A percentile compares a stretch with the other conserved stretches of the same genome.
phyloP scores from a whole-genome alignment of 2,888 invertebrate species.

The Ceriagrion tenellum region DNA sequence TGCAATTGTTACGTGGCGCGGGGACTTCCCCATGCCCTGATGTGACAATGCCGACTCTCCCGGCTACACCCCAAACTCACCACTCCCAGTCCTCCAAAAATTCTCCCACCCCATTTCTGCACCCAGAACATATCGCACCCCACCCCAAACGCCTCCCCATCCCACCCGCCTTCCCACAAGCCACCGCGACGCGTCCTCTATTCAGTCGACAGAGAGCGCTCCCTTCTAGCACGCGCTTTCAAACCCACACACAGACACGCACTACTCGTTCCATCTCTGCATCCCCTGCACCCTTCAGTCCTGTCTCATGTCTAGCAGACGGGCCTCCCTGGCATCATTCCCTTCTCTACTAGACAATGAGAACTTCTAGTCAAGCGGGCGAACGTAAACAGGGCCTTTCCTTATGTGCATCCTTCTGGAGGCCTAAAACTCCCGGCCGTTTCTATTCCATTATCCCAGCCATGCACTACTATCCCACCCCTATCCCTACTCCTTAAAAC shows the following conservation, averaged over 20 bases:
- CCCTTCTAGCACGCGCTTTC: too few relatives aligned
- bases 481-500: background rate
- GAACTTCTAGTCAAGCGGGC: constrained; percentile 47
- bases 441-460: constrained; percentile 25
- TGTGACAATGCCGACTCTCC: constrained; percentile 39
- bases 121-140: background rate
- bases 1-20: constrained; percentile 57
- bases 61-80: background rate
- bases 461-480: background rate
- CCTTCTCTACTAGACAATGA: constrained; percentile 24
- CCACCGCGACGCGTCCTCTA: background rate
- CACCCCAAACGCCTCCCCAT: background rate
- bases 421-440: background rate
- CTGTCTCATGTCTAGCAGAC: background rate
- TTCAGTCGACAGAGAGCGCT: background rate
- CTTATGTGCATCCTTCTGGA: background rate
- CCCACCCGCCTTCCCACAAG: background rate
- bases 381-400: constrained; percentile 48
- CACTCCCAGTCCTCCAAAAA: background rate
- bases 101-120: background rate
- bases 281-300: background rate
- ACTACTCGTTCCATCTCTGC: background rate
- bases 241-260: too few relatives aligned
- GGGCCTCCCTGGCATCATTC: background rate
- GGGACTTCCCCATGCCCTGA: constrained; percentile 17